phyloP scores from a whole-genome alignment of 30 jellyfish, hydroid and myxozoan genomes.

The Aurelia sp. region DNA sequence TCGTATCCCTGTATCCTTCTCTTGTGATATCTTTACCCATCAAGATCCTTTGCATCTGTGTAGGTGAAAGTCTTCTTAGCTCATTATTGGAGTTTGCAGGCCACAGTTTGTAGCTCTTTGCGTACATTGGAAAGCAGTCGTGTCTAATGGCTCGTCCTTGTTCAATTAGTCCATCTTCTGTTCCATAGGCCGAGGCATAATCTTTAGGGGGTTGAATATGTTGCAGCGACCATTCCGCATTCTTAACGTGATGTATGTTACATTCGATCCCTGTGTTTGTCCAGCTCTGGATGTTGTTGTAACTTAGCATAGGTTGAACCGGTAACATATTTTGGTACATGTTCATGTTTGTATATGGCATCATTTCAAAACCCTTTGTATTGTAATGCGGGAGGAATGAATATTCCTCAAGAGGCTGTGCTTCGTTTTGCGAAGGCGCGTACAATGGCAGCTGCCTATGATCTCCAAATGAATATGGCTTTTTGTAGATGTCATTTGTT shows the following conservation, averaged over 20 bases:
- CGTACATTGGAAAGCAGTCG: background rate
- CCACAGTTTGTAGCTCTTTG: constrained; percentile 46
- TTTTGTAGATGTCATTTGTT: constrained; percentile 2
- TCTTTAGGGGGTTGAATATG: constrained; percentile 44
- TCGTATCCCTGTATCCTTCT: background rate
- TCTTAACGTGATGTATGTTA: background rate
- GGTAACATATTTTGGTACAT: background rate
- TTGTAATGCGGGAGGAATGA: background rate
- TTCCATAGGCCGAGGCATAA: constrained; percentile 9
- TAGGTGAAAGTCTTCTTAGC: constrained; percentile 38
- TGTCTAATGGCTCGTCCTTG: background rate
- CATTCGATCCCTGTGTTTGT: background rate
- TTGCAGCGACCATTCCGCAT: constrained; percentile 13
- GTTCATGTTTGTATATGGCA: background rate
- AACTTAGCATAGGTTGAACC: background rate
- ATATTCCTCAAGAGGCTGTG: background rate
- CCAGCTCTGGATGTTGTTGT: background rate
- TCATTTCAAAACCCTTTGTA: background rate
- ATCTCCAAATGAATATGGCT: constrained; percentile 68
- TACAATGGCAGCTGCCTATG: constrained; percentile 42
- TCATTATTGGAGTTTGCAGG: constrained; percentile 25
- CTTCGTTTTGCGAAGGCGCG: background rate
- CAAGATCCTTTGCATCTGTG: constrained; percentile 53
- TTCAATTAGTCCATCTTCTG: background rate
- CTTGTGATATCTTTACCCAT: constrained; percentile 32